These are phyloP conservation scores for Euspilapteryx auroguttella DNA, from an alignment of 2,888 invertebrate genomes.

Conservation along the genomic window DNA sequence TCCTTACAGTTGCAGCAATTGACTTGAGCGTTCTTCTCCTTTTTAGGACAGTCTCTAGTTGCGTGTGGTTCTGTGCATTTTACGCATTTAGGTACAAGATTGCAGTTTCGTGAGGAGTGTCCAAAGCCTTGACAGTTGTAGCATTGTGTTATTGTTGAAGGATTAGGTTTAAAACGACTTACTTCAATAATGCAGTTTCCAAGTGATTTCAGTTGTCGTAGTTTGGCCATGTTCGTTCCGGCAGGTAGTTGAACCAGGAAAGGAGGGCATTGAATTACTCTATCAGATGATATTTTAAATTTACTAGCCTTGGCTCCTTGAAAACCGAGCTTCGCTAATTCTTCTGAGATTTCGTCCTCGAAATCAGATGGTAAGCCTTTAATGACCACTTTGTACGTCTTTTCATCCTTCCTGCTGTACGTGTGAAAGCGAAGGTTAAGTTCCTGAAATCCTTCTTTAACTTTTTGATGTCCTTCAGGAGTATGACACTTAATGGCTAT, in stretches of 20 bases:
- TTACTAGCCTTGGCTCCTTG: not conserved
- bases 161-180: not conserved
- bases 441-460: not conserved
- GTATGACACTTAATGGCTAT: no score
- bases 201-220: not conserved
- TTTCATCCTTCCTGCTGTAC: not conserved
- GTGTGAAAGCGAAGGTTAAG: not conserved
- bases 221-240: not conserved
- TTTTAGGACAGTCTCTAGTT: not conserved
- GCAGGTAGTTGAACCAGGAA: slow-evolving; percentile 1
- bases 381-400: not conserved
- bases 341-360: not conserved
- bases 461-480: not conserved
- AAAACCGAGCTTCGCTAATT: not conserved
- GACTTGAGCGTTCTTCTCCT: no score
- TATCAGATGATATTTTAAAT: not conserved
- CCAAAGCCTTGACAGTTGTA: slow-evolving; percentile 1
- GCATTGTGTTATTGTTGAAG: not conserved
- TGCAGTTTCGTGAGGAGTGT: not conserved
- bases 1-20: no score
- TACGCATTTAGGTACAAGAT: not conserved
- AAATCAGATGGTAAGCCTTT: not conserved
- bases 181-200: slow-evolving; percentile 1
- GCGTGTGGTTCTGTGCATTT: not conserved
- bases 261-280: not conserved